Base-by-base conservation (phyloP, 2,888 invertebrate genomes). In the Mesorhabditis spiculigera region DNA sequence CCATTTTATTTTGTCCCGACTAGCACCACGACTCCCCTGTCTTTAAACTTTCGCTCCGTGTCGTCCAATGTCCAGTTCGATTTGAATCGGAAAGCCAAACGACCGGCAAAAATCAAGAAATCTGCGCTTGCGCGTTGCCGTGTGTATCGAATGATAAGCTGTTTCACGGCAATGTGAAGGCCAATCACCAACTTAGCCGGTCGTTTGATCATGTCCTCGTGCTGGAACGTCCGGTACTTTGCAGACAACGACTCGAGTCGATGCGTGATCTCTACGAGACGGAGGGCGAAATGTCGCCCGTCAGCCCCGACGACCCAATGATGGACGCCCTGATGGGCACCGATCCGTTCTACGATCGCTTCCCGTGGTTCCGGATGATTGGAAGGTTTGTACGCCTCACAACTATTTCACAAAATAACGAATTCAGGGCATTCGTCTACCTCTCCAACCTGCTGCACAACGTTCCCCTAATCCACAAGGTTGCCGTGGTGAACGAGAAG, bases 261-360 rank as follows among this genome's bases (percentile, higher is more conserved):
- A 98, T 98, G 97, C 91, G 97, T n/a, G 96, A 98, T 89, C 96
- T 98, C 95, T 97, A 97, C 88, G 94, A 95, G 88, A 96, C 95
- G 88, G 96, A 96, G 87, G 95, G 95, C 0, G 73, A 75, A 63
- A 72, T 78, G 70, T 74, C 76, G 13, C 79, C 78, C 28, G 70
- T 73, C 41, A 77, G 73, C 66, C 72, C 76, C 42, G 81, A 77
- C 42, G 83, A 82, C 70, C 78, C 80, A 28, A 76, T 81, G 72
- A 87, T 89, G 82, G 87, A 87, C 58, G 86, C 87, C 42, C 82
- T 87, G 0, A 75, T 78, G 75, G 82, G 93, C 5, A 93, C 93
- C 1, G 98, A 98, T 89, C 98, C 98, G 13, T 98, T 98, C 89
- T 98, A 98, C 86, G 98, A 98, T 88, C 90, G 98, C 77, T 99